Evolutionary conservation across 2,888 invertebrate genomes (phyloP).

Genomic region (Apodemia hepburni): DNA sequence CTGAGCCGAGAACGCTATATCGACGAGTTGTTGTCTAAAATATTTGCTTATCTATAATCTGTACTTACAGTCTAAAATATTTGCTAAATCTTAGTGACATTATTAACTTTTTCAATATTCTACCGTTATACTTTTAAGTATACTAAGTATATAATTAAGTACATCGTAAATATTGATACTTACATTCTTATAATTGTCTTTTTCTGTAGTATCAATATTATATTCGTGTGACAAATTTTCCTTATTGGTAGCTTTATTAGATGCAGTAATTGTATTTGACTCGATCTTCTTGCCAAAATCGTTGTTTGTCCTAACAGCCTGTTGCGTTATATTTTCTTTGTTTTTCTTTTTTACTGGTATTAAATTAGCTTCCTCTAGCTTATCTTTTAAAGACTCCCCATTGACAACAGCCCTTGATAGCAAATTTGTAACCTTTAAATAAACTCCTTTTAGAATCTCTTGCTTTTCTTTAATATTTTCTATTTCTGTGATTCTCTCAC

Average conservation of each 20-base stretch:
- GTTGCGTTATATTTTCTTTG: background rate
- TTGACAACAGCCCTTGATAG: background rate
- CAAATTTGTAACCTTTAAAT: background rate
- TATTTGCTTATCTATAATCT: no score
- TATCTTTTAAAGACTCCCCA: background rate
- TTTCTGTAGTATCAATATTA: background rate
- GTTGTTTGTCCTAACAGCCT: background rate
- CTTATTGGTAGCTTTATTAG: background rate
- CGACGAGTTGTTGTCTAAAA: no score
- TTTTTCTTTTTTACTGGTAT: background rate
- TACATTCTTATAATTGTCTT: background rate
- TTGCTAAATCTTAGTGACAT: no score
- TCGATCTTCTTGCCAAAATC: background rate
- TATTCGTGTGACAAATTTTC: background rate
- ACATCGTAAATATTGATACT: background rate
- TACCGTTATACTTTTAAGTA: no score
- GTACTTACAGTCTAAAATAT: no score
- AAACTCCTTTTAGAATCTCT: background rate
- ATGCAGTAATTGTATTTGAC: background rate
- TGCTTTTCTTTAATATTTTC: background rate
- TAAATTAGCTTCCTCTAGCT: constrained; percentile 1
- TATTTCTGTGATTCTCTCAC: background rate
- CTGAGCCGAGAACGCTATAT: no score
- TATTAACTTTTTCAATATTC: no score
- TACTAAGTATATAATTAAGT: no score